A percentile compares a stretch with the other conserved stretches of the same genome.
These are phyloP conservation scores for Bolinopsis microptera DNA, from an alignment of 37 sponge, comb jelly and placozoan genomes.

Conservation along the genomic window DNA sequence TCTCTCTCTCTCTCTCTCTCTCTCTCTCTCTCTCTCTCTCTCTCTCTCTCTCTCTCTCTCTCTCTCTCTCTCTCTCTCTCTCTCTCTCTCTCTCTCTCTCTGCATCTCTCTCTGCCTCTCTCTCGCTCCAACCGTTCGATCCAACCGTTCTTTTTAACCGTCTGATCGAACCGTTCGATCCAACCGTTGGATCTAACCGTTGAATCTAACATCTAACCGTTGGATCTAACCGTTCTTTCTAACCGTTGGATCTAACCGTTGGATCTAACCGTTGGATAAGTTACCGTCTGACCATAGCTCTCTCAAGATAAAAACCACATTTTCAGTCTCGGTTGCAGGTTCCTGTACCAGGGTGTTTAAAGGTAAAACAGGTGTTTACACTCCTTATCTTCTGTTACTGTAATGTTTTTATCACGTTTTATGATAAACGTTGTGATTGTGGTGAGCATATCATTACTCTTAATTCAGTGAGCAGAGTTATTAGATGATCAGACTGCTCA, in stretches of 20 bases:
- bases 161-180: no score
- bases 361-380: not conserved
- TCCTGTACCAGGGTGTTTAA: not conserved
- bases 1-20: not conserved
- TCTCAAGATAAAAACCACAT: not conserved
- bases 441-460: not conserved
- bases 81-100: no score
- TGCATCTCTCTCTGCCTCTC: no score
- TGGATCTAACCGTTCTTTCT: no score
- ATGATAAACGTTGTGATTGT: not conserved
- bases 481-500: not conserved
- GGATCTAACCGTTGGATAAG: no score
- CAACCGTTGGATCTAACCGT: no score
- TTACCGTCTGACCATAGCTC: not conserved
- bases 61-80: not conserved
- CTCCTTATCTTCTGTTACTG: not conserved
- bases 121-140: no score
- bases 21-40: not conserved
- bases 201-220: no score
- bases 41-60: not conserved
- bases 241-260: no score
- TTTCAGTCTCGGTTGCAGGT: not conserved
- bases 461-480: not conserved
- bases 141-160: no score
- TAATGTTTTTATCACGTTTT: not conserved